These are phyloP conservation scores for Rallus crepitans DNA, from an alignment of 2,797 vertebrate genomes.

Conservation along the genomic window DNA sequence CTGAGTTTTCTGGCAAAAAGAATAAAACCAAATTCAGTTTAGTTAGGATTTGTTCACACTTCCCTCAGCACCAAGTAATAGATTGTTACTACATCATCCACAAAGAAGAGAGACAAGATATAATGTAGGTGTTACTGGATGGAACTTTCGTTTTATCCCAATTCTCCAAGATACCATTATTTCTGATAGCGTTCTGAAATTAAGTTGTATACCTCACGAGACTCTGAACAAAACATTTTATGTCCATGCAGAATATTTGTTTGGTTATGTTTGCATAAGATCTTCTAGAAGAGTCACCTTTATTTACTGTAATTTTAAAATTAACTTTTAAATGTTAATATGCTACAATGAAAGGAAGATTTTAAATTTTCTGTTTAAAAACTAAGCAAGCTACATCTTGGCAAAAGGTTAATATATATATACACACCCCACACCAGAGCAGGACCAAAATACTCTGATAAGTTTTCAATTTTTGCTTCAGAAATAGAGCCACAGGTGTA, in stretches of 20 bases:
- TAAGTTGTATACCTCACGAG: not conserved
- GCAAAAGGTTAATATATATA: not conserved
- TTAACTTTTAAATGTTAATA: not conserved
- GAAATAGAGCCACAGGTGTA: not conserved
- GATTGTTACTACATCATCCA: not conserved
- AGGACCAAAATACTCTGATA: not conserved
- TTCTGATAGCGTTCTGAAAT: not conserved
- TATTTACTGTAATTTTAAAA: not conserved
- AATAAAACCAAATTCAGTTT: not conserved
- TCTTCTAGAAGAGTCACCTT: not conserved
- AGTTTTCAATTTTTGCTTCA: not conserved
- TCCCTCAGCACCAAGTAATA: not conserved
- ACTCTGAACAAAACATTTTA: not conserved
- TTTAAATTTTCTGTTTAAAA: not conserved
- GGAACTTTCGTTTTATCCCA: not conserved
- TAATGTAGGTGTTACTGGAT: not conserved
- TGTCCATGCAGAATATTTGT: not conserved
- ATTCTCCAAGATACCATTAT: not conserved
- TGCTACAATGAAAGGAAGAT: not conserved
- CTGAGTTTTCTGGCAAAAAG: not conserved
- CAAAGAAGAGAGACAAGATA: not conserved
- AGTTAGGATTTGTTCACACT: not conserved
- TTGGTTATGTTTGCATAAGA: not conserved
- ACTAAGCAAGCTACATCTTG: not conserved
- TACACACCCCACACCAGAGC: not conserved